These are phyloP conservation scores for Melanotaenia maccullochi DNA, from an alignment of 2,797 vertebrate genomes.

Conservation along the genomic window DNA sequence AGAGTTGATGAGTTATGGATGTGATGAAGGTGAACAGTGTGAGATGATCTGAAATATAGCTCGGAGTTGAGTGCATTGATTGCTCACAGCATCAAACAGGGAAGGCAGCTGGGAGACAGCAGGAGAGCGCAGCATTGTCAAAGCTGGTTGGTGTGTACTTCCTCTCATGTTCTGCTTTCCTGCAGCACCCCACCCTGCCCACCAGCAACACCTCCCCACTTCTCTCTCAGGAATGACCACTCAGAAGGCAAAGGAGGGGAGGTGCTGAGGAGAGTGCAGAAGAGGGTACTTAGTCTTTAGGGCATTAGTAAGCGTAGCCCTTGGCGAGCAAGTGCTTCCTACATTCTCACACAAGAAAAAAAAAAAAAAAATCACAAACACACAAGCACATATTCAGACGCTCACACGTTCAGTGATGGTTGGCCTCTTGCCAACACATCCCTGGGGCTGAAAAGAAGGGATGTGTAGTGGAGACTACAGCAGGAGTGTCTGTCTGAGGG, in stretches of 20 bases:
- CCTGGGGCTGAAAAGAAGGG: constrained; percentile 75
- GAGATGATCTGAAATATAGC: constrained; percentile 42
- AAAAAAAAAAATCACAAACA: constrained; percentile 52
- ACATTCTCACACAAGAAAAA: constrained; percentile 71
- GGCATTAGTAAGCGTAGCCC: constrained; percentile 82
- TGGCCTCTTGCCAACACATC: constrained; percentile 70
- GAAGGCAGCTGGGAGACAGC: constrained; percentile 68
- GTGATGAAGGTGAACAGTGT: constrained; percentile 35
- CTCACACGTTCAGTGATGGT: constrained; percentile 64
- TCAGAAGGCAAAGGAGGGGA: constrained; percentile 52
- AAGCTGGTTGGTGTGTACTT: constrained; percentile 60
- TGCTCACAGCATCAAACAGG: constrained; percentile 67
- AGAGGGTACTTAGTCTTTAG: constrained; percentile 74
- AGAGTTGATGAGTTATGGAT: constrained; percentile 38
- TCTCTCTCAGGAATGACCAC: constrained; percentile 60
- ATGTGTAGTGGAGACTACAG: constrained; percentile 73
- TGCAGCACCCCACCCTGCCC: constrained; percentile 22
- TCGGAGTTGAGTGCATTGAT: constrained; percentile 67
- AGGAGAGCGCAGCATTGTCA: constrained; percentile 50
- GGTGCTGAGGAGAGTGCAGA: constrained; percentile 61
- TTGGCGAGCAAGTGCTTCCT: constrained; percentile 68
- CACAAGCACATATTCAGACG: constrained; percentile 46
- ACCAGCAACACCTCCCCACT: constrained; percentile 28
- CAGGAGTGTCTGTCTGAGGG: constrained; percentile 71
- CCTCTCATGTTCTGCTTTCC: constrained; percentile 60